Percentiles rank a stretch among this genome's conserved stretches.
phyloP scores from a whole-genome alignment of 1,140 invertebrate genomes.

The Conus betulinus region DNA sequence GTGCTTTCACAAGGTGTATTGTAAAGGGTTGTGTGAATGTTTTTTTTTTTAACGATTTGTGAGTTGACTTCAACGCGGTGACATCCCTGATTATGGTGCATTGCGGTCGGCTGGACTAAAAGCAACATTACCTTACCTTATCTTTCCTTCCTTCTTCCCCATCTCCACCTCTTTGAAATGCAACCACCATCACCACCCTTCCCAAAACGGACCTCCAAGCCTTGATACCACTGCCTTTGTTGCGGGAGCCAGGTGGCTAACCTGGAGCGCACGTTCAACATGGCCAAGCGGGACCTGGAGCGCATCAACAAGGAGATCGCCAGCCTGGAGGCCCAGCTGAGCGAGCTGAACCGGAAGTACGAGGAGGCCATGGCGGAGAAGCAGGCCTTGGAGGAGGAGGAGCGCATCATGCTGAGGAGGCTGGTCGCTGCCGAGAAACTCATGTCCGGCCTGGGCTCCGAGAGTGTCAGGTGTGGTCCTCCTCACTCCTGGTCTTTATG shows the following conservation, averaged over 20 bases:
- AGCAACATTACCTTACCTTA: too few relatives aligned
- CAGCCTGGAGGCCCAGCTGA: slow-evolving; percentile 82
- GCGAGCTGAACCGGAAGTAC: slow-evolving; percentile 83
- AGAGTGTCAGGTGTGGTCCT: slow-evolving; percentile 79
- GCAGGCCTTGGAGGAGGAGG: slow-evolving; percentile 86
- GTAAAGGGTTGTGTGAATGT: too few relatives aligned
- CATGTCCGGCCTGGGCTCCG: slow-evolving; percentile 86
- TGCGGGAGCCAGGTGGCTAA: slow-evolving; percentile 77
- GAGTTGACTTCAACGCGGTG: too few relatives aligned
- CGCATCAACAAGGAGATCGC: slow-evolving; percentile 85
- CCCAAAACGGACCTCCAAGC: too few relatives aligned
- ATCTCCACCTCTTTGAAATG: too few relatives aligned
- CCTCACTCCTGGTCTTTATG: background rate
- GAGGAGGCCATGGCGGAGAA: slow-evolving; percentile 83
- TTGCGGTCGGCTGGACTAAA: too few relatives aligned
- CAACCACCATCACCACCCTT: too few relatives aligned
- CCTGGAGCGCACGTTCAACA: slow-evolving; percentile 78
- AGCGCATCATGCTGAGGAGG: slow-evolving; percentile 85
- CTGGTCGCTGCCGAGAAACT: slow-evolving; percentile 88
- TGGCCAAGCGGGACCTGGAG: slow-evolving; percentile 81
- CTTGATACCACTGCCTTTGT: too few relatives aligned
- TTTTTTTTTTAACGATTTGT: too few relatives aligned
- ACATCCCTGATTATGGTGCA: too few relatives aligned
- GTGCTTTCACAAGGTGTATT: too few relatives aligned
- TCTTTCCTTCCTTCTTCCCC: too few relatives aligned